These are phyloP conservation scores for Lutraria rhynchaena DNA, from an alignment of 1,140 invertebrate genomes.

Conservation along the genomic window DNA sequence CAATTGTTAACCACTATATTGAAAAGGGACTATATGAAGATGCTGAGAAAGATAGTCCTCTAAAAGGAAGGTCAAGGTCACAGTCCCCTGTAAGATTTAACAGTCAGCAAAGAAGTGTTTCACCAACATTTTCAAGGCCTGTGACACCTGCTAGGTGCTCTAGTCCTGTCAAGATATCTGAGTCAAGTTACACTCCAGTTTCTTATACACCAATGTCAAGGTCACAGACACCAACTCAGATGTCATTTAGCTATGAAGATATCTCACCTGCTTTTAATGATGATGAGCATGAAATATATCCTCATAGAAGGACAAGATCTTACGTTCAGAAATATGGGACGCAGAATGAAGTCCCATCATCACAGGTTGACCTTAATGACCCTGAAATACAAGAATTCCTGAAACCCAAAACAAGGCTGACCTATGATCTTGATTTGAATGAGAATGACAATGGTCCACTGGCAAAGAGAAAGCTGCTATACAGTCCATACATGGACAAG, in stretches of 20 bases:
- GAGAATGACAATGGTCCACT: conserved; percentile 43
- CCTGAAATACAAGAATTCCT: conserved; percentile 70
- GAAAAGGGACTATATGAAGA: conserved; percentile 64
- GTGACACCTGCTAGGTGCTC: conserved; percentile 4
- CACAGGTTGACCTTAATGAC: conserved; percentile 65
- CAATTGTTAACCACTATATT: conserved; percentile 62
- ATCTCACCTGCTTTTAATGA: conserved; percentile 67
- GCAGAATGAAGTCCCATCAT: conserved; percentile 44
- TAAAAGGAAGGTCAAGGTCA: conserved; percentile 48
- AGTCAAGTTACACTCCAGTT: conserved; percentile 24
- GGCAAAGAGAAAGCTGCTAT: conserved; percentile 28
- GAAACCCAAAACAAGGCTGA: conserved; percentile 60
- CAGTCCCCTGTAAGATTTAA: conserved; percentile 55
- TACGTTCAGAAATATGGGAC: conserved; percentile 62
- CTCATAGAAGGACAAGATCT: conserved; percentile 70
- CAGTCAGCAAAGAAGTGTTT: conserved; percentile 35
- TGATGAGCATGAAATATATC: conserved; percentile 73
- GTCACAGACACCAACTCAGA: conserved; percentile 36
- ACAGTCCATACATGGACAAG: conserved; percentile 57
- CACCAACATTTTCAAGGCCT: conserved; percentile 39
- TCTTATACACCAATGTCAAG: conserved; percentile 38
- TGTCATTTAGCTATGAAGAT: conserved; percentile 66
- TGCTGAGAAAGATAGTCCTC: conserved; percentile 49
- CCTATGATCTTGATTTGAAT: conserved; percentile 63
- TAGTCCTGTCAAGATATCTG: conserved; percentile 32